These are phyloP conservation scores for Balaeniceps rex DNA, from an alignment of 2,113 vertebrate species.

Conservation along the genomic window DNA sequence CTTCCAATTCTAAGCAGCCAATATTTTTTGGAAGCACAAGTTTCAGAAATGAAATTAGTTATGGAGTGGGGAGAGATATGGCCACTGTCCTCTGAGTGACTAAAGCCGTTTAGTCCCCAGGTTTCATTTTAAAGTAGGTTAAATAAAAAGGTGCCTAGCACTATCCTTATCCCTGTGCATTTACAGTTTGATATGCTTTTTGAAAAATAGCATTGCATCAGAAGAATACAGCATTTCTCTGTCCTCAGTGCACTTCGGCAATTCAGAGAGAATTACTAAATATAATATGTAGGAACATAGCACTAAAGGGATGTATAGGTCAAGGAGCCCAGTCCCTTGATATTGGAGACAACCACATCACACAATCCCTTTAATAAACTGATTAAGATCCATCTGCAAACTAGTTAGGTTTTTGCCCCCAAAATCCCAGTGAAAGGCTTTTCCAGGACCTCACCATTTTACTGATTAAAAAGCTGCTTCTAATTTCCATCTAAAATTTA, in stretches of 20 bases:
- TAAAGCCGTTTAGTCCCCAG: not conserved
- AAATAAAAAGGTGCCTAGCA: conserved; percentile 9
- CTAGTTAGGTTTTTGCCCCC: not conserved
- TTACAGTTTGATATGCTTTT: not conserved
- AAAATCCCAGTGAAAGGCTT: conserved; percentile 41
- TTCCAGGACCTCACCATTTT: conserved; percentile 24
- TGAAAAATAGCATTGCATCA: not conserved
- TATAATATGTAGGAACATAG: not conserved
- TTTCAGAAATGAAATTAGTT: conserved; percentile 33
- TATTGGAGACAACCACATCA: not conserved
- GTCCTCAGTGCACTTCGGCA: not conserved
- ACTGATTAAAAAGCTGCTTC: conserved; percentile 45
- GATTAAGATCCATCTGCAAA: conserved; percentile 30
- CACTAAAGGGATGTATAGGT: not conserved
- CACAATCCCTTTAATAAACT: conserved; percentile 22
- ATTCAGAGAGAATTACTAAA: conserved; percentile 17
- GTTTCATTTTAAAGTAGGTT: conserved; percentile 7
- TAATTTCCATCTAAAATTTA: conserved; percentile 63
- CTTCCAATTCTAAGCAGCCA: conserved; percentile 15
- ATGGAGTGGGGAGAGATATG: not conserved
- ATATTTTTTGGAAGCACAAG: conserved; percentile 6
- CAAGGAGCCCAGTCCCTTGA: not conserved
- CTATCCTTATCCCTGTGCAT: not conserved
- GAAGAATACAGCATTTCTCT: not conserved
- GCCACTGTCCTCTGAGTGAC: not conserved